Evolutionary conservation across 2,888 invertebrate species (phyloP), one percentile per base, ranked within the genome.

Genomic region (Encarsia formosa): DNA sequence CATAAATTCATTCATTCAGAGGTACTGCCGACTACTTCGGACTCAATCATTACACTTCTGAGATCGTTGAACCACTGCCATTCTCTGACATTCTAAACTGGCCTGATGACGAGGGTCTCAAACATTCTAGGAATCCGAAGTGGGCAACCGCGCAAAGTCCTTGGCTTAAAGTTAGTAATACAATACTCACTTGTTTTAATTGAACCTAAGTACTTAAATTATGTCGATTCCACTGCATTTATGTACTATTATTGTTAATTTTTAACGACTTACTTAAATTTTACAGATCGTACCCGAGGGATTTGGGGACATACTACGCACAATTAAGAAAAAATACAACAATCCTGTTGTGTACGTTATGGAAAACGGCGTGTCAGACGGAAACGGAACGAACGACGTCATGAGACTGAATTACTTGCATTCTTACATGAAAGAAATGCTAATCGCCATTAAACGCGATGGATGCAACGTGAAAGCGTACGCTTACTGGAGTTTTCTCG

Each of bases 81-180:
- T 26, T 58, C 34, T 8, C 18, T 49, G 8, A 26, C 1, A 5
- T 6, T 11, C 2, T 34, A 5, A 31, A 34, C 20, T 44, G 39
- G 38, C 38, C 38, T 4, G 42, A 63, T 16, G 60, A 59, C 11
- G 16, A 44, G 23, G 39, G 61, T 38, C 4, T 32, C 49, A 8
- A 4, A 35, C 72, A 78, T 60, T 77, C 76, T 35, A 76, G 78
- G 60, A 79, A 84, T 66, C 76, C 78, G 1, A 75, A 74, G 1
- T 86, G 86, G 86, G 79, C 80, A 29, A 76, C 77, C 13, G 78
- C 78, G 32, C 81, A 79, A n/a, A 76, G 77, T 56, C 80, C 81
- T 5, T 66, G 69, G 3, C 22, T 51, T 1, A 11, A 26, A 6
- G 34, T 45, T 4, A 2, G 22, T 18, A 11, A 6, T 32, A 2